A percentile compares a stretch with the other conserved stretches of the same genome.
Conservation (phyloP, 2,113 vertebrate genomes). For the Microtus pennsylvanicus region DNA sequence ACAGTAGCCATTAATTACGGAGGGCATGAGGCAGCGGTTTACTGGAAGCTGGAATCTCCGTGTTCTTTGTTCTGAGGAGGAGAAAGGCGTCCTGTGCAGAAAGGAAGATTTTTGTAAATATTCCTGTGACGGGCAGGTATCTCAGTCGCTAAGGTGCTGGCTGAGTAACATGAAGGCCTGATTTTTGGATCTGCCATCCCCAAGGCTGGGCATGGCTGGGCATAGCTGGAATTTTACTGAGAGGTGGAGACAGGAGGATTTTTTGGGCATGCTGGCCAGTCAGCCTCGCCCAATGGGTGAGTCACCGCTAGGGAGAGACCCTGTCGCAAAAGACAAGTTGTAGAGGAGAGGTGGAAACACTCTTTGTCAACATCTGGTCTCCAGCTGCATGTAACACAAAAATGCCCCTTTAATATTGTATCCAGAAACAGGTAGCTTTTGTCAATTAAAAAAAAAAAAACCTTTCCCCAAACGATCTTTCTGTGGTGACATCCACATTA, state of each 20-base stretch:
- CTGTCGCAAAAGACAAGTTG: background rate
- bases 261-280: background rate
- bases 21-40: constrained; percentile 63
- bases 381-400: background rate
- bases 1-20: constrained; percentile 78
- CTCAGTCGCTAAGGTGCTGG: background rate
- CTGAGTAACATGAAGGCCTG: background rate
- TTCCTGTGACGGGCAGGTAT: background rate
- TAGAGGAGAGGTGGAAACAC: background rate
- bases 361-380: background rate
- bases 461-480: constrained; percentile 82
- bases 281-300: background rate
- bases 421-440: constrained; percentile 79
- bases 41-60: constrained; percentile 57
- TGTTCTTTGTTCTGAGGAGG: constrained; percentile 58
- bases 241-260: background rate
- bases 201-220: background rate
- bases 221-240: background rate
- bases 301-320: background rate
- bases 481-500: constrained; percentile 80
- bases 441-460: constrained; percentile 43
- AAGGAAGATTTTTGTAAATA: constrained; percentile 55
- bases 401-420: constrained; percentile 74
- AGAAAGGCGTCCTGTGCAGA: constrained; percentile 15
- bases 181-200: background rate